A percentile compares a stretch with the other conserved stretches of the same genome.
Conservation (phyloP, 2,797 vertebrate genomes). For the Eospalax fontanierii region DNA sequence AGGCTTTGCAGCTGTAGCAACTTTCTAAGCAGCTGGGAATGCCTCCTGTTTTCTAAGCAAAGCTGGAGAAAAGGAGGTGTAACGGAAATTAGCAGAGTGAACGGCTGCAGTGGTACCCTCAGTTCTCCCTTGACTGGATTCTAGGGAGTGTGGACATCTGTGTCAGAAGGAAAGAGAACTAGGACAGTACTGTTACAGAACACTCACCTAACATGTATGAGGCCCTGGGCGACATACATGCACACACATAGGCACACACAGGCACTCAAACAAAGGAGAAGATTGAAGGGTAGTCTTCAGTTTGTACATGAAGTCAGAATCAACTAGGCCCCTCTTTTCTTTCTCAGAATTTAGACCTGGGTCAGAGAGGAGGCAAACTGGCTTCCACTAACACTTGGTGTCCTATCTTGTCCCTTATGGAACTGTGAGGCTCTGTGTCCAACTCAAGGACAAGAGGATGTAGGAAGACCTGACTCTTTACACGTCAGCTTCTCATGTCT, state of each 20-base stretch:
- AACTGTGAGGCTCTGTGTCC: neutral
- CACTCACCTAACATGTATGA: neutral
- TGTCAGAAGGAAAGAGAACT: neutral
- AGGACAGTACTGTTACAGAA: neutral
- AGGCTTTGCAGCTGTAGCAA: neutral
- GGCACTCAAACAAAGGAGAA: neutral
- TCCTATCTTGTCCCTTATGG: neutral
- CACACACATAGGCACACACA: too few relatives aligned
- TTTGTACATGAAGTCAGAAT: neutral
- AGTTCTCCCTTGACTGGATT: neutral
- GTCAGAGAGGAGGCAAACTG: neutral
- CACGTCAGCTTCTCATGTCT: neutral
- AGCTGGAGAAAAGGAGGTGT: neutral
- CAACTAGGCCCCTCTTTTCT: neutral
- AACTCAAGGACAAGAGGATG: neutral
- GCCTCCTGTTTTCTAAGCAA: neutral
- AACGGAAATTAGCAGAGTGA: neutral
- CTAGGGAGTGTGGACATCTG: neutral
- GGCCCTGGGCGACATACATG: neutral
- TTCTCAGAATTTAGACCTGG: constrained; percentile 29
- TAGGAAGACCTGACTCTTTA: neutral
- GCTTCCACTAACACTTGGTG: neutral
- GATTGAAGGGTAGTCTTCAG: neutral
- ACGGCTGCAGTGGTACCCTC: neutral
- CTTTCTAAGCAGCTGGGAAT: constrained; percentile 10